Evolutionary conservation across 2,113 vertebrate species (phyloP), one percentile per base, ranked within the genome.

Genomic region (Leucosticte australis): DNA sequence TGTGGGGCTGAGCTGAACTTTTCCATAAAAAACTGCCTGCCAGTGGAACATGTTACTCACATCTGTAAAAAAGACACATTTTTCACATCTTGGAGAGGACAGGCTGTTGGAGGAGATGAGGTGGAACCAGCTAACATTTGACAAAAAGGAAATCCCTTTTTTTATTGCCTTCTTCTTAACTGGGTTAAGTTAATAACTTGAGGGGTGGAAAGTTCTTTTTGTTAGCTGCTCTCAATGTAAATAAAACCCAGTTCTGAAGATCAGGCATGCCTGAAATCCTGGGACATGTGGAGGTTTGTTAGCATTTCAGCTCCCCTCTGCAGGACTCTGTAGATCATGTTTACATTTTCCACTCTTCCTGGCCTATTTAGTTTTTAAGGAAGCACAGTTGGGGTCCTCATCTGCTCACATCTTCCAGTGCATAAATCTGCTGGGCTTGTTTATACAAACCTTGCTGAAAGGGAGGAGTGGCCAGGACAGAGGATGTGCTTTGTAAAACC

Each of bases 301-400:
- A 96, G 90, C 65, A 79, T 94, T 96, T 92, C n/a, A 39, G 57
- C 42, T 94, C 83, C 79, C 76, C 87, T 90, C 79, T 90, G 59
- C 81, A 83, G 55, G 42, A 75, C n/a, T 7, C 78, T 41, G 27
- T 47, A 18, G 76, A 83, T 53, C 37, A 12, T 62, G 52, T 94
- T 96, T 93, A 94, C 68, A 82, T 95, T 78, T 86, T 84, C 56
- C 37, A 31, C 65, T 95, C 42, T 90, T 78, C 52, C 88, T 95
- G 60, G 55, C 37, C 35, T 74, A 30, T 93, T 90, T 95, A 53
- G 83, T 95, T 95, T 90, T 94, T 42, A 82, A 65, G 83, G 75
- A 95, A 95, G 91, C 92, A 86, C 76, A 42, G 69, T 90, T 81
- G 90, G 60, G 86, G 26, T 71, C 82, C 57, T 91, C 90, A 74